Evolutionary conservation across 2,113 vertebrate genomes (phyloP), one percentile per base, ranked within the genome.

Genomic region (Piaya cayana): DNA sequence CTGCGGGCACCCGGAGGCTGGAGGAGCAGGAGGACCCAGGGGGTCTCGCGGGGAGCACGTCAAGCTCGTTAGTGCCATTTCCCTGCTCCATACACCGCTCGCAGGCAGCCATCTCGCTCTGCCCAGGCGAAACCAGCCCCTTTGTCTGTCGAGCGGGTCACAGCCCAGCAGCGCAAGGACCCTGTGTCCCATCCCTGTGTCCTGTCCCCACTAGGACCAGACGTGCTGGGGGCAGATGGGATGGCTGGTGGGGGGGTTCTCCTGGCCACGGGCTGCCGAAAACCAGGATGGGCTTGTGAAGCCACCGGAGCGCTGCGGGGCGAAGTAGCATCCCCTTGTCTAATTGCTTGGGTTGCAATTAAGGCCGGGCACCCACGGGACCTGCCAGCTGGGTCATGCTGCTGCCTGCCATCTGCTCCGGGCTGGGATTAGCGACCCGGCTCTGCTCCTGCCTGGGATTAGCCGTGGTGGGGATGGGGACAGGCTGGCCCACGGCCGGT

Each of bases 381-480:
- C 34, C 91, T 34, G 71, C 64, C 93, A 96, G 93, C 93, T 92
- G 92, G 92, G 95, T 92, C 92, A 81, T 19, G 32, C 88, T 92
- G 92, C 90, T 1, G 62, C 80, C 82, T 1, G 59, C 96, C 96
- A 97, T 93, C 95, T 96, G 95, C 95, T 95, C 68, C 1, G 5
- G 53, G 52, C 91, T 34, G 92, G 95, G 95, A 96, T 96, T 94
- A 96, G 76, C 5, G 47, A 79, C 56, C 77, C 69, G 2, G 90
- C 86, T 68, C 60, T 7, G 26, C n/a, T 82, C 59, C 88, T 39
- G 6, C 17, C 77, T 6, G 20, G 92, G 94, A 97, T 96, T 94
- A 96, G 47, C 67, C 5, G 1, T 3, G 27, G 19, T 2, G 5
- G 71, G 89, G 36, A 29, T 1, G 1, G 77, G 91, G 71, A 32